Base-by-base conservation (phyloP, 2,888 invertebrate species). In the Eupithecia insigniata region DNA sequence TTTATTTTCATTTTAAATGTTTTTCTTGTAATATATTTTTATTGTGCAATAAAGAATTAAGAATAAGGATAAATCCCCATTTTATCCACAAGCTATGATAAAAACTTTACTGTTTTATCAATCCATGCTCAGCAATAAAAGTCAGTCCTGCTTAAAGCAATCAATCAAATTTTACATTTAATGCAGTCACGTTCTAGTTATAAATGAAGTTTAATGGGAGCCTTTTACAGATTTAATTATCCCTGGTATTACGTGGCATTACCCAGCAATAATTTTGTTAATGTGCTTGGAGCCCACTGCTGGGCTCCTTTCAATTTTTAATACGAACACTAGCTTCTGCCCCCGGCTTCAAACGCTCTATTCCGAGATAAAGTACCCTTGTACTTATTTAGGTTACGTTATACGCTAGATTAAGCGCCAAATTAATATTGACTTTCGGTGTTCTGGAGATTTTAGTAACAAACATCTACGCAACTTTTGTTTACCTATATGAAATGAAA, bases 141-240 rank as follows among this genome's bases (percentile, higher is more conserved):
- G 78, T 76, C 69, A 75, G 76, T 79, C 73, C 72, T 74, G 70
- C 70, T 73, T 66, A 64, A 55, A 84, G 81, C 83, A 82, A 92
- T 92, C 92, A 89, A 93, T 93, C 92, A 92, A 89, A 89, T 87
- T 88, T 88, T 88, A 85, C 84, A 85, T 83, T 84, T 83, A 81
- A 82, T 82, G 80, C 81, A 80, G 84, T 85, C 83, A 87, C 84
- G 79, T 81, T 84, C 83, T 83, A 85, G 90, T 87, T 87, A 90
- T 90, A 88, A 92, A 92, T 92, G 90, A 87, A 86, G 85, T 89
- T 86, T 90, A 92, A 90, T 91, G 89, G 89, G 65, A 62, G 60
- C 66, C 68, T 75, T 75, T 75, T 55, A 75, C 43, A 64, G 39
- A 67, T 69, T 69, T 72, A 69, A 72, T 75, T 69, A 16, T 26